Evolutionary conservation across 2,113 vertebrate genomes (phyloP).

Genomic region (Cochlearius cochlearius): DNA sequence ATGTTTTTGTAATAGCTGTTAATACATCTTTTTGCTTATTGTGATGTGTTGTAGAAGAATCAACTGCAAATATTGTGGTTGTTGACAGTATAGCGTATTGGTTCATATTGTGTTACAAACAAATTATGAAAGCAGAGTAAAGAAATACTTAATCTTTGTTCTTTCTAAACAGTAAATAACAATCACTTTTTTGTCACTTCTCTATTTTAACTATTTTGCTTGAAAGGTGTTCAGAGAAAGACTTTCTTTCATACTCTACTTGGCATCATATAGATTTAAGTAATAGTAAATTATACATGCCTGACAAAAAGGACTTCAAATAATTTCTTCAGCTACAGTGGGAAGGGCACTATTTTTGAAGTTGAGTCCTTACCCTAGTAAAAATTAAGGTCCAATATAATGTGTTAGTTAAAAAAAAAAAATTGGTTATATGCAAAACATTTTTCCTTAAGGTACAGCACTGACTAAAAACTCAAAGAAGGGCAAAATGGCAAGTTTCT

Average conservation of each 20-base stretch:
- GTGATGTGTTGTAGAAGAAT: not conserved
- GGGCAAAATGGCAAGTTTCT: not conserved
- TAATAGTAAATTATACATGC: not conserved
- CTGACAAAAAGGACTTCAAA: not conserved
- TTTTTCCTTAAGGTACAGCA: not conserved
- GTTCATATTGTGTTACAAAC: not conserved
- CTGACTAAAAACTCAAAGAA: not conserved
- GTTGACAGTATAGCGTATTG: not conserved
- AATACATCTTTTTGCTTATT: not conserved
- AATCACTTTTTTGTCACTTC: not conserved
- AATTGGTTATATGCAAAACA: not conserved
- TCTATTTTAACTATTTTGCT: not conserved
- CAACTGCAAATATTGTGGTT: not conserved
- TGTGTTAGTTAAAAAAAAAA: not conserved
- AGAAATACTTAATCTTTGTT: not conserved
- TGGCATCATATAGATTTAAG: rapidly evolving
- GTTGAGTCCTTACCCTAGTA: not conserved
- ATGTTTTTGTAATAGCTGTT: not conserved
- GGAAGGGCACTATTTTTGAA: not conserved
- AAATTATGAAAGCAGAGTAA: no score
- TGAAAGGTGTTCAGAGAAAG: not conserved
- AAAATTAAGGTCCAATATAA: not conserved
- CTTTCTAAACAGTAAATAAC: not conserved
- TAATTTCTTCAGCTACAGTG: not conserved
- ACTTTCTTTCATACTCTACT: not conserved